A percentile compares a stretch with the other conserved stretches of the same genome.
phyloP scores from a whole-genome alignment of 2,797 vertebrate species.

The Tragelaphus eurycerus region DNA sequence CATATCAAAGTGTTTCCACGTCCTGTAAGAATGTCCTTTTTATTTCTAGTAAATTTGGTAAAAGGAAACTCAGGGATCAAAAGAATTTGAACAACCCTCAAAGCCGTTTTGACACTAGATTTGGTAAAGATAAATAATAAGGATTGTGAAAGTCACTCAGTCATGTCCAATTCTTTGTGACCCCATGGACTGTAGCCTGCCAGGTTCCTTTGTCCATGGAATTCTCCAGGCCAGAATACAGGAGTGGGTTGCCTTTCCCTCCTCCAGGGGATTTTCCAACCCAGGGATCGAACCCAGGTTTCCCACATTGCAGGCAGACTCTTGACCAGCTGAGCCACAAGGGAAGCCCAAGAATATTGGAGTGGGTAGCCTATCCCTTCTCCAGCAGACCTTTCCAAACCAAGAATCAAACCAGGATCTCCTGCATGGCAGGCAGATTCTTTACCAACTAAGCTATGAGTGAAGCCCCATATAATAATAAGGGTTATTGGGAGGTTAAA shows the following conservation, averaged over 20 bases:
- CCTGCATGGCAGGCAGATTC: not conserved
- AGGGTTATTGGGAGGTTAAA: not conserved
- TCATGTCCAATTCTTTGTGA: not conserved
- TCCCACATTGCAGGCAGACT: not conserved
- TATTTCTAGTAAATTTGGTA: not conserved
- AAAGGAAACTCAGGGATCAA: not conserved
- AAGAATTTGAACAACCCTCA: conserved; percentile 6
- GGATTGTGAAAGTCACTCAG: not conserved
- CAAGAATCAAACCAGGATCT: not conserved
- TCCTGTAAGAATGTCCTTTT: not conserved
- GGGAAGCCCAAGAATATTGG: not conserved
- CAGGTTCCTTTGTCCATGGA: not conserved
- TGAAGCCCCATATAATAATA: not conserved
- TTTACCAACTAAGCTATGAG: not conserved
- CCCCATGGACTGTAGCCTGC: not conserved
- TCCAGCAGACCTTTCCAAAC: not conserved
- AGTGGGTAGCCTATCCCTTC: not conserved
- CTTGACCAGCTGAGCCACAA: not conserved
- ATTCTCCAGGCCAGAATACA: not conserved
- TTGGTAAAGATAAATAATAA: not conserved
- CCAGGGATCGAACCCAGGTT: not conserved
- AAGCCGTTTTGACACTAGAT: not conserved
- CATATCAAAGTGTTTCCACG: not conserved
- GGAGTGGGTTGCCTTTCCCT: not conserved
- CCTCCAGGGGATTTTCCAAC: not conserved